These are phyloP conservation scores for Drosophila melanica DNA, from an alignment of 1,140 invertebrate species.

Conservation along the genomic window DNA sequence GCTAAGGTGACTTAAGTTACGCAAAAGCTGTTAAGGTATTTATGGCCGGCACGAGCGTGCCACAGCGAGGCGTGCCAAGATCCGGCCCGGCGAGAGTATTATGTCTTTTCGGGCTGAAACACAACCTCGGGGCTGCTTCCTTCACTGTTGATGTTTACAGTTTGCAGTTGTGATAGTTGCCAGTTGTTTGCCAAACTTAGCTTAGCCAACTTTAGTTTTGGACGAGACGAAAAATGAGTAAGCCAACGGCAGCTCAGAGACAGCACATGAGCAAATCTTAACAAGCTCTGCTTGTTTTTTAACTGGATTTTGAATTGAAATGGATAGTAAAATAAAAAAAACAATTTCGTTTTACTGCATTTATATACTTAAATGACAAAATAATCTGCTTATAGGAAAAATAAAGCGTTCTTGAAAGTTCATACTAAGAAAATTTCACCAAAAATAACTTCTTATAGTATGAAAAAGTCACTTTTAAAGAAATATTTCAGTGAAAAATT, in stretches of 20 bases:
- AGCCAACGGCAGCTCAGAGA: too few species aligned
- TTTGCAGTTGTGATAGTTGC: slow-evolving; percentile 27
- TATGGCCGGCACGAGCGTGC: slow-evolving; percentile 61
- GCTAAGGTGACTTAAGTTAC: slow-evolving; percentile 76
- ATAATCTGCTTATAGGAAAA: too few species aligned
- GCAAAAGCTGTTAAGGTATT: slow-evolving; percentile 80
- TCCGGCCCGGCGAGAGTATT: slow-evolving; percentile 30
- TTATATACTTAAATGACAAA: too few species aligned
- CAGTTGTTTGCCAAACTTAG: slow-evolving; percentile 28
- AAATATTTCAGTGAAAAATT: too few species aligned
- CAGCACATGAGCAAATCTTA: too few species aligned
- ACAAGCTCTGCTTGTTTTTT: too few species aligned
- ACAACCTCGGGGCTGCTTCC: slow-evolving; percentile 8
- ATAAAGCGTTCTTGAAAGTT: background rate
- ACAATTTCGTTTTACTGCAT: too few species aligned
- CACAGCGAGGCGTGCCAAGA: slow-evolving; percentile 28
- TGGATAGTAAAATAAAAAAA: too few species aligned
- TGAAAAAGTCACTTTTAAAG: too few species aligned
- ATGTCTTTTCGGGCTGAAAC: slow-evolving; percentile 34
- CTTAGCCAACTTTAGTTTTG: slow-evolving; percentile 17
- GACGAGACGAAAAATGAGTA: background rate
- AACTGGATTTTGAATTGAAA: too few species aligned
- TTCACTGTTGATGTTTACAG: slow-evolving; percentile 28
- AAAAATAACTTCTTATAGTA: too few species aligned
- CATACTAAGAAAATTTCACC: too few species aligned